Conservation (phyloP, 2,888 invertebrate species). For the Dicyrtomina minuta region DNA sequence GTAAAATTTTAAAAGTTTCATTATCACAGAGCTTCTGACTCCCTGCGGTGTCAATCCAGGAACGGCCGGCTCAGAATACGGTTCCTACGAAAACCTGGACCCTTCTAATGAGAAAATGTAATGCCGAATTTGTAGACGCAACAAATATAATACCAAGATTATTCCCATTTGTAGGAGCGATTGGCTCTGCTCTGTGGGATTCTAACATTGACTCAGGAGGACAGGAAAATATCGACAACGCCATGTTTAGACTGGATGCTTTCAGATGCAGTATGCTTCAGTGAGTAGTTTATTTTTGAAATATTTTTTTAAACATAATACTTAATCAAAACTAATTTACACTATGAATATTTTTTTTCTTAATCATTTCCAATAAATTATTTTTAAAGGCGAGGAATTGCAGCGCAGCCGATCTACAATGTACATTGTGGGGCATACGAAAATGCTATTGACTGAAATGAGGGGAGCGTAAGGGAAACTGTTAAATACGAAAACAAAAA, state of each 20-base stretch:
- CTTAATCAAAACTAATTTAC: too few species aligned
- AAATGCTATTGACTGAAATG: too few species aligned
- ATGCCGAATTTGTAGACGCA: constrained; percentile 70
- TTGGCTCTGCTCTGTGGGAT: constrained; percentile 84
- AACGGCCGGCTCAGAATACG: constrained; percentile 58
- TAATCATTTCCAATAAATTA: too few species aligned
- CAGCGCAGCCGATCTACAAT: constrained; percentile 22
- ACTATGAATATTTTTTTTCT: too few species aligned
- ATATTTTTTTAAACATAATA: neutral
- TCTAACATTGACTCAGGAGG: constrained; percentile 54
- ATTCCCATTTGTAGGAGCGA: constrained; percentile 83
- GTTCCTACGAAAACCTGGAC: constrained; percentile 78
- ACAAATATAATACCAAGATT: constrained; percentile 64
- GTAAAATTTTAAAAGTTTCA: constrained; percentile 54
- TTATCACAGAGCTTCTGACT: constrained; percentile 72
- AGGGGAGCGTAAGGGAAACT: too few species aligned
- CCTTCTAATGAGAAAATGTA: too few species aligned
- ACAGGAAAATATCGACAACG: constrained; percentile 66
- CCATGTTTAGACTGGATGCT: too few species aligned
- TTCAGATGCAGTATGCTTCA: constrained; percentile 71
- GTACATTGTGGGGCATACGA: constrained; percentile 21
- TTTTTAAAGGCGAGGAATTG: constrained; percentile 19
- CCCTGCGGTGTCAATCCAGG: constrained; percentile 64
- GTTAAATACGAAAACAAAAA: too few species aligned
- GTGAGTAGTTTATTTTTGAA: constrained; percentile 16